Base-by-base conservation (phyloP, 2,888 invertebrate genomes). In the Eilema depressum region DNA sequence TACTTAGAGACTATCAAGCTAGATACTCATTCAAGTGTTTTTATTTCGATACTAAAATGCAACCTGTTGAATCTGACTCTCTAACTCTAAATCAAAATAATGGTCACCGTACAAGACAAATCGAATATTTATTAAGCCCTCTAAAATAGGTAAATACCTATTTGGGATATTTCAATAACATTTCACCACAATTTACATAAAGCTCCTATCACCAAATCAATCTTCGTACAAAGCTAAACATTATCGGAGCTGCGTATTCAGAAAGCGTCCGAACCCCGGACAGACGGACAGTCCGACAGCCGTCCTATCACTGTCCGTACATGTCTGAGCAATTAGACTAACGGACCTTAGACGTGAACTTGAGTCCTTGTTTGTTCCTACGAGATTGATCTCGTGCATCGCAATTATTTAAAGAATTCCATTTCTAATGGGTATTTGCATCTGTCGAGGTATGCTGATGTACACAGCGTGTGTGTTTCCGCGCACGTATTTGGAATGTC, bases 251-350 rank as follows among this genome's bases (percentile, higher is more conserved):
- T 78, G 82, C 71, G 86, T 91, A 91, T 90, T 91, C 91, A 80
- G 81, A 76, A 83, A 86, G 84, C 89, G 90, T 87, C 75, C 79
- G 80, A 75, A 82, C 83, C 76, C 77, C 69, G 83, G 85, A 86
- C 85, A 78, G 83, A 59, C 69, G 28, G 69, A 70, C 70, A 66
- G 69, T 77, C 75, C 77, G 88, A 86, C 86, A 86, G 87, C 76
- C 86, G 86, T 88, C 90, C 86, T 87, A 88, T 92, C 92, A 90
- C 85, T 86, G 92, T 91, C 90, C 80, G 77, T 71, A 70, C 74
- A 81, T 77, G 80, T 83, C 83, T 82, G 75, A 86, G 91, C 92
- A 93, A 93, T 93, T 93, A 93, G 89, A 89, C 87, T 91, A 92
- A 91, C 90, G 88, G 90, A 82, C 78, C 77, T 78, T 77, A 71